Evolutionary conservation across 2,888 invertebrate genomes (phyloP).

Genomic region (Liopterus haemorrhoidalis): DNA sequence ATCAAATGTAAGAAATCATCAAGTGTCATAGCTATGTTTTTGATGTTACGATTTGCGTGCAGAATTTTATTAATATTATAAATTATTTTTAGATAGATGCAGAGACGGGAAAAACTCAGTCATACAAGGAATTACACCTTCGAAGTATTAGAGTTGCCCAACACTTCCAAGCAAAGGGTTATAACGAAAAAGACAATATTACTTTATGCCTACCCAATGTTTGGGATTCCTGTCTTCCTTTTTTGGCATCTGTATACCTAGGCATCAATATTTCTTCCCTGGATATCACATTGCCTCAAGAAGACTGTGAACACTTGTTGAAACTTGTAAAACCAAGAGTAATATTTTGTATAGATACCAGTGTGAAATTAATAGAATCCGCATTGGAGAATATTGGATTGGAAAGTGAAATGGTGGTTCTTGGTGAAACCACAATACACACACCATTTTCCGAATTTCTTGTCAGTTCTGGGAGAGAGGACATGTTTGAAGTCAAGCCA

Average conservation of each 20-base stretch:
- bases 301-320: conserved; percentile 35
- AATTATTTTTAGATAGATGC: conserved; percentile 47
- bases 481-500: conserved; percentile 33
- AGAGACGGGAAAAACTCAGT: conserved; percentile 43
- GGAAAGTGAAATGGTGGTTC: conserved; percentile 35
- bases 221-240: conserved; percentile 42
- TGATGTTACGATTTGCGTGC: too few species aligned
- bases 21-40: too few species aligned
- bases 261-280: conserved; percentile 33
- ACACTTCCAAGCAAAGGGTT: conserved; percentile 39
- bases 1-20: too few species aligned
- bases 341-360: conserved; percentile 36
- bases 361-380: conserved; percentile 32
- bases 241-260: conserved; percentile 44
- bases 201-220: conserved; percentile 44
- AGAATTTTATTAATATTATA: too few species aligned
- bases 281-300: conserved; percentile 4
- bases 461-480: conserved; percentile 31
- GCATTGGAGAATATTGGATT: conserved; percentile 30
- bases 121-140: conserved; percentile 39
- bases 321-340: conserved; percentile 36
- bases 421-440: conserved; percentile 31
- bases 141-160: conserved; percentile 44
- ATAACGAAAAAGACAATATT: conserved; percentile 43
- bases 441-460: conserved; percentile 30